phyloP scores from a whole-genome alignment of 1,140 invertebrate species.

The Anadara kagoshimensis region DNA sequence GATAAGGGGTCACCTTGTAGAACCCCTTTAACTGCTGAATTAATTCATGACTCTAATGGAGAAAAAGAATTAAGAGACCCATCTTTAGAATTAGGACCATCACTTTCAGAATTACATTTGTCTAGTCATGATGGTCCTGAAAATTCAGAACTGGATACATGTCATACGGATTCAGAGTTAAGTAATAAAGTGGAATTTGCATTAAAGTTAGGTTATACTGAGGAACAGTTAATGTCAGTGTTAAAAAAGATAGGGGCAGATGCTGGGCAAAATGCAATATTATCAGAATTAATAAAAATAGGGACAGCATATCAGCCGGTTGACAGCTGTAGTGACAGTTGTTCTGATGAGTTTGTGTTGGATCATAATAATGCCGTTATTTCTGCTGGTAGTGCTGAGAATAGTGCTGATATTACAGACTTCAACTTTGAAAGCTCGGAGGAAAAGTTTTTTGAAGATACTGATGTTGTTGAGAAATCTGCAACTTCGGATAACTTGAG shows the following conservation, averaged over 20 bases:
- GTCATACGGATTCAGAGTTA: conserved; percentile 46
- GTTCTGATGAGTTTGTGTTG: background rate
- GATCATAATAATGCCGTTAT: background rate
- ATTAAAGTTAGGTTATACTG: conserved; percentile 92
- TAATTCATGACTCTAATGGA: background rate
- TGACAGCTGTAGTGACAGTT: background rate
- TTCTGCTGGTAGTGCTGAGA: background rate
- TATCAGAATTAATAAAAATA: conserved; percentile 81
- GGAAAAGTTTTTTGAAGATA: background rate
- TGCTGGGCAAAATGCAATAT: conserved; percentile 89
- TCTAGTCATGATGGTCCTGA: conserved; percentile 1
- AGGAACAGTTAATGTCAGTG: conserved; percentile 87
- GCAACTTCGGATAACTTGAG: conserved; percentile 49
- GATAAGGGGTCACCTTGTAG: too few species aligned
- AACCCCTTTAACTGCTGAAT: background rate
- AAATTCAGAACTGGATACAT: conserved; percentile 3
- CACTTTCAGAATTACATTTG: conserved; percentile 1
- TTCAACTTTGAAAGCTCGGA: background rate
- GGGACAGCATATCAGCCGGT: conserved; percentile 49
- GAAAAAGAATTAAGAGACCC: background rate
- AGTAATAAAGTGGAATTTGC: conserved; percentile 83
- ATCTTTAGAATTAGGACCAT: background rate
- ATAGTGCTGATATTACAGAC: conserved; percentile 7
- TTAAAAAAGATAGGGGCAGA: conserved; percentile 87
- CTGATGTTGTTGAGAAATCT: conserved; percentile 15